Conservation (phyloP, 1,140 invertebrate genomes). For the Drosophila ironensis region DNA sequence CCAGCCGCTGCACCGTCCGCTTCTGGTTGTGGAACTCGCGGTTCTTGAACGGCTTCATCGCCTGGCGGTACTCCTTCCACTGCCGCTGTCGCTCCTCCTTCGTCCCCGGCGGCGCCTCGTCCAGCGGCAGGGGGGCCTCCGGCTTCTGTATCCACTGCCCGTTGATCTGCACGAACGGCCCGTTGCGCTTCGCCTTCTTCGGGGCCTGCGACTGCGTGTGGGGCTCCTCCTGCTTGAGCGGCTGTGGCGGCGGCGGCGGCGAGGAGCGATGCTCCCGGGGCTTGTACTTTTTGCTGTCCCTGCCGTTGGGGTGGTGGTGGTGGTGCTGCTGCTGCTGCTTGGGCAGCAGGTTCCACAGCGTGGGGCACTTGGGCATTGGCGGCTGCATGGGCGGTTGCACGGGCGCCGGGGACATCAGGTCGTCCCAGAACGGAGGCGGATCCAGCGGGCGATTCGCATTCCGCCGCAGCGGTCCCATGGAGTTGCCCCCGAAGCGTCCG, state of each 20-base stretch:
- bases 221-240: too few species aligned
- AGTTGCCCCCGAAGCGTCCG: slow-evolving; percentile 5
- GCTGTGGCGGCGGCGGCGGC: slow-evolving; percentile 57
- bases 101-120: slow-evolving; percentile 53
- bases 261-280: neutral
- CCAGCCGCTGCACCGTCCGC: slow-evolving; percentile 65
- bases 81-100: slow-evolving; percentile 67
- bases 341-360: slow-evolving; percentile 60
- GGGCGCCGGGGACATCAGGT: slow-evolving; percentile 64
- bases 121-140: slow-evolving; percentile 55
- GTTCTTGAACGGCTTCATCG: slow-evolving; percentile 78
- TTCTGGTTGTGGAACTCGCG: slow-evolving; percentile 73
- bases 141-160: slow-evolving; percentile 66
- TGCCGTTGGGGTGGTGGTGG: slow-evolving; percentile 24
- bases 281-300: slow-evolving; percentile 55
- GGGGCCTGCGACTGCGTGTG: slow-evolving; percentile 18
- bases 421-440: slow-evolving; percentile 68
- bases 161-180: slow-evolving; percentile 54
- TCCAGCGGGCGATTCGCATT: slow-evolving; percentile 44
- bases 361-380: slow-evolving; percentile 68
- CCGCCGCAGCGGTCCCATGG: neutral
- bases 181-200: slow-evolving; percentile 51
- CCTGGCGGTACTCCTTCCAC: slow-evolving; percentile 71
- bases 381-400: slow-evolving; percentile 60
- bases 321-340: slow-evolving; percentile 32